phyloP scores from a whole-genome alignment of 2,797 vertebrate genomes.

The Karalla daura region DNA sequence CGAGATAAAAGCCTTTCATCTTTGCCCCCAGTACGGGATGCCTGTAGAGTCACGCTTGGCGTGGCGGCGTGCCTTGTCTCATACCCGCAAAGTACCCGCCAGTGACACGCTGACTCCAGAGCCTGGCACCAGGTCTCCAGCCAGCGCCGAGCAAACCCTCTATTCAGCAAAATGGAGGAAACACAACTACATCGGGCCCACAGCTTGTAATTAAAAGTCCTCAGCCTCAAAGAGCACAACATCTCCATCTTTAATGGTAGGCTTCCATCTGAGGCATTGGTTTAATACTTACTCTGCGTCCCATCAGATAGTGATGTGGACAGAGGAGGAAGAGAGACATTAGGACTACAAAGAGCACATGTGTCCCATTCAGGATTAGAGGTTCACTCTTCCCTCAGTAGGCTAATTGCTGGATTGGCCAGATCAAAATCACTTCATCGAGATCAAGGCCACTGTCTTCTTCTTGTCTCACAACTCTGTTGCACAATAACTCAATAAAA shows the following conservation, averaged over 20 bases:
- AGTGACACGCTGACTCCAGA: constrained; percentile 72
- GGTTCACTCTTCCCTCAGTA: constrained; percentile 80
- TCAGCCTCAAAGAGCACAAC: constrained; percentile 80
- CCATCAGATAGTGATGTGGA: constrained; percentile 80
- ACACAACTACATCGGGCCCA: constrained; percentile 68
- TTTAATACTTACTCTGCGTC: constrained; percentile 80
- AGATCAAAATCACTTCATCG: constrained; percentile 81
- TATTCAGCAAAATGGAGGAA: constrained; percentile 76
- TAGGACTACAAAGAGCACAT: constrained; percentile 81
- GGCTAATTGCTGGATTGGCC: constrained; percentile 80
- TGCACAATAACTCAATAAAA: constrained; percentile 80
- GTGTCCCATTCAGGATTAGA: constrained; percentile 80
- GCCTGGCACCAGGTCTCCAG: constrained; percentile 78
- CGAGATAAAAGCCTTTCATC: constrained; percentile 75
- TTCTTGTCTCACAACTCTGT: constrained; percentile 67
- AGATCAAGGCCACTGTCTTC: constrained; percentile 78
- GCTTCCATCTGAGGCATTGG: constrained; percentile 77
- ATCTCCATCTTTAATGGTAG: constrained; percentile 82
- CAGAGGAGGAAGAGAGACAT: constrained; percentile 81
- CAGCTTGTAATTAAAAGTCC: constrained; percentile 82
- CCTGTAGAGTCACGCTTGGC: constrained; percentile 58
- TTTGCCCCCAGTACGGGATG: constrained; percentile 55
- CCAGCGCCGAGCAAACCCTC: constrained; percentile 72
- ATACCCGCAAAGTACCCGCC: constrained; percentile 71
- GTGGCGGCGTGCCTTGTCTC: constrained; percentile 64